Evolutionary conservation across 2,113 vertebrate genomes (phyloP).

Genomic region (Oceanites oceanicus): DNA sequence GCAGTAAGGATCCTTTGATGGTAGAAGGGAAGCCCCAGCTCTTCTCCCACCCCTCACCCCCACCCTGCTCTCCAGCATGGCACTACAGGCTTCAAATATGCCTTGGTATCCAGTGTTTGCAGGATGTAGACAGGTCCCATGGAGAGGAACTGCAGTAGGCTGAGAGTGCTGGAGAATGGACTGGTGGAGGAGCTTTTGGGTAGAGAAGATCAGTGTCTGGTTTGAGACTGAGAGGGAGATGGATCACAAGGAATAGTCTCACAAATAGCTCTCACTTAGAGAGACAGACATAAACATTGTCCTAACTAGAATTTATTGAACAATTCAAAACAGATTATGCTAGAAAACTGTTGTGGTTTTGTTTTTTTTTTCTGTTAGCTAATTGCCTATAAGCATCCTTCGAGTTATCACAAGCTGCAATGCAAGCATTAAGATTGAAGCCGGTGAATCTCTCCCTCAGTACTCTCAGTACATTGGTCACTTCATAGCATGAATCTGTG

Average conservation of each 20-base stretch:
- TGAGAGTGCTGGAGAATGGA: background rate
- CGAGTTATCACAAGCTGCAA: background rate
- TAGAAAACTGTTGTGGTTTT: background rate
- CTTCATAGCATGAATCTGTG: background rate
- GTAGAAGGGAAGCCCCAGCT: background rate
- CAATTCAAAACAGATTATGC: background rate
- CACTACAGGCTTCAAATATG: background rate
- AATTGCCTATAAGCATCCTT: background rate
- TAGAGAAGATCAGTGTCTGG: background rate
- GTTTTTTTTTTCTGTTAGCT: background rate
- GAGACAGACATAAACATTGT: background rate
- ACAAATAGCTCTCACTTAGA: background rate
- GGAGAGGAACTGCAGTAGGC: background rate
- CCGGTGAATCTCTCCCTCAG: background rate
- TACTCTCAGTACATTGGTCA: background rate
- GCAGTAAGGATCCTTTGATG: background rate
- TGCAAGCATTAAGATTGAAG: background rate
- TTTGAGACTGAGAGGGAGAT: background rate
- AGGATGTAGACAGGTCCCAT: background rate
- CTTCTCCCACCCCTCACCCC: background rate
- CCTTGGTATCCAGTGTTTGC: background rate
- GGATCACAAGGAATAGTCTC: background rate
- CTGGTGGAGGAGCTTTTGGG: background rate
- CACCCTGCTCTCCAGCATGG: background rate
- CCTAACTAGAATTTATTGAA: background rate